A percentile compares a stretch with the other conserved stretches of the same genome.
phyloP scores from a whole-genome alignment of 2,888 invertebrate genomes.

The Thumatha senex region DNA sequence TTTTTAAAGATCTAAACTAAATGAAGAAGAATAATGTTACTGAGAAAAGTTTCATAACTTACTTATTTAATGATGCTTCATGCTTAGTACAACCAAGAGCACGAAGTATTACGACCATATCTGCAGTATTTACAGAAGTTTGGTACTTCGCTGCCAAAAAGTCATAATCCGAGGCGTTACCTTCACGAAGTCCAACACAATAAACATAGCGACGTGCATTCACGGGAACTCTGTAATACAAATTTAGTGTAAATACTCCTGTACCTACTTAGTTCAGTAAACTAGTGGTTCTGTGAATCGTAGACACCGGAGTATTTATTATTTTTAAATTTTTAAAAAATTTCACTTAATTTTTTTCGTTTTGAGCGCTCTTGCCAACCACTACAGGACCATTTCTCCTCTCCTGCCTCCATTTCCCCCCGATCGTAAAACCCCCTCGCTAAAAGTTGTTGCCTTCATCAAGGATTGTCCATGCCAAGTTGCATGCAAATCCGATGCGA shows the following conservation, averaged over 20 bases:
- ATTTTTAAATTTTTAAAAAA: too few relatives aligned
- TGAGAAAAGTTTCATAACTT: slow-evolving; percentile 26
- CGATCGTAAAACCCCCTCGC: too few relatives aligned
- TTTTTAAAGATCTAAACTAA: too few relatives aligned
- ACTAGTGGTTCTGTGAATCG: too few relatives aligned
- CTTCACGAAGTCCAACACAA: slow-evolving; percentile 85
- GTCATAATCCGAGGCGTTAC: slow-evolving; percentile 83
- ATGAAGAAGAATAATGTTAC: not conserved
- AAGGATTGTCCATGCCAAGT: too few relatives aligned
- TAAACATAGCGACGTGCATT: slow-evolving; percentile 85
- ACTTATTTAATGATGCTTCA: slow-evolving; percentile 50
- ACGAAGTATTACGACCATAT: slow-evolving; percentile 84
- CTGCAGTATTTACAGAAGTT: slow-evolving; percentile 83
- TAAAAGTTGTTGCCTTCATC: too few relatives aligned
- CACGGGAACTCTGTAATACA: slow-evolving; percentile 75
- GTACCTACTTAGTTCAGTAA: not conserved
- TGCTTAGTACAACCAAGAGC: slow-evolving; percentile 68
- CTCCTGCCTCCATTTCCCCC: too few relatives aligned
- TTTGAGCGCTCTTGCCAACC: too few relatives aligned
- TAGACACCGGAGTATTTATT: too few relatives aligned
- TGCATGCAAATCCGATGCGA: too few relatives aligned
- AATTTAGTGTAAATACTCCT: not conserved
- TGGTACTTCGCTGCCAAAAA: slow-evolving; percentile 84
- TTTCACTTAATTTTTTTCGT: too few relatives aligned
- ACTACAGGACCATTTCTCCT: too few relatives aligned